A percentile compares a stretch with the other conserved stretches of the same genome.
phyloP scores from a whole-genome alignment of 2,113 vertebrate species.

The Hylia prasina region DNA sequence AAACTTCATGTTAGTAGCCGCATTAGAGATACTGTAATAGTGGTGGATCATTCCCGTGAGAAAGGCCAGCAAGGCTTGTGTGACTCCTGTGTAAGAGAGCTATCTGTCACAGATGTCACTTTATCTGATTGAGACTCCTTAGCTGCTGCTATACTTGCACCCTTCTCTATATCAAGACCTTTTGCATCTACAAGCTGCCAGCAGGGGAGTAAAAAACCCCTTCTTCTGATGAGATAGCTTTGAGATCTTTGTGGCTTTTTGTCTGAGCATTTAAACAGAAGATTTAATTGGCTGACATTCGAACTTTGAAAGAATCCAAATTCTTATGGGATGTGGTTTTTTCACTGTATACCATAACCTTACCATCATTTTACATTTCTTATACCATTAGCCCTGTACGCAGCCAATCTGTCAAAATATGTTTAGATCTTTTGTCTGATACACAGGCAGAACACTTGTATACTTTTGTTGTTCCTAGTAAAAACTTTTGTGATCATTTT shows the following conservation, averaged over 20 bases:
- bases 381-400: background rate
- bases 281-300: slow-evolving; percentile 54
- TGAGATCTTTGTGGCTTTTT: slow-evolving; percentile 58
- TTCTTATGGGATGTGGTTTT: slow-evolving; percentile 16
- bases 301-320: slow-evolving; percentile 55
- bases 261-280: slow-evolving; percentile 38
- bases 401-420: background rate
- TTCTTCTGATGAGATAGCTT: slow-evolving; percentile 41
- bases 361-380: slow-evolving; percentile 3
- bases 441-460: background rate
- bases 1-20: slow-evolving; percentile 67
- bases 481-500: background rate
- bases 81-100: slow-evolving; percentile 77
- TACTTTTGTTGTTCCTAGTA: background rate
- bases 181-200: slow-evolving; percentile 67
- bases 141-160: slow-evolving; percentile 56
- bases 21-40: slow-evolving; percentile 77
- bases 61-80: slow-evolving; percentile 70
- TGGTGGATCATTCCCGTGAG: slow-evolving; percentile 74
- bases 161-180: slow-evolving; percentile 56
- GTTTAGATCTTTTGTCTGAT: slow-evolving; percentile 12
- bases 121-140: slow-evolving; percentile 73
- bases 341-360: slow-evolving; percentile 19
- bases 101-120: slow-evolving; percentile 78
- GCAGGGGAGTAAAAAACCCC: background rate